A percentile compares a stretch with the other conserved stretches of the same genome.
Evolutionary conservation across 2,113 vertebrate species (phyloP).

Genomic region (Cyanistes caeruleus): DNA sequence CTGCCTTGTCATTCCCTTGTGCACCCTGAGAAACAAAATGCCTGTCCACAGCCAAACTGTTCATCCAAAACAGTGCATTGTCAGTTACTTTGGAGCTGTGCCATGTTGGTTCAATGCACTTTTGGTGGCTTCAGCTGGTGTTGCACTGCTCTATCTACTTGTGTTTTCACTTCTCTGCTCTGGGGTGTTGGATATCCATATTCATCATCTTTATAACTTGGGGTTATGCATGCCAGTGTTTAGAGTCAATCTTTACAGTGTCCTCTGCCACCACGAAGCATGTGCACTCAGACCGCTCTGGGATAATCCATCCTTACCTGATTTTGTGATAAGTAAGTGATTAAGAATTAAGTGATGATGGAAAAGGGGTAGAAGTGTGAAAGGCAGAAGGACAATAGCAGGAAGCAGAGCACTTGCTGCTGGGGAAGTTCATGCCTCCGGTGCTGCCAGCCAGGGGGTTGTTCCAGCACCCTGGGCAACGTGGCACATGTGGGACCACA

Average conservation of each 20-base stretch:
- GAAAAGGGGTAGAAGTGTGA: not conserved
- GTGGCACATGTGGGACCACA: fast-evolving
- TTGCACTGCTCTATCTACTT: not conserved
- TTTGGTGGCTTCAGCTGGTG: not conserved
- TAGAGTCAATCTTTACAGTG: not conserved
- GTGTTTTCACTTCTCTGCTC: not conserved
- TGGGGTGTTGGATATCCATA: not conserved
- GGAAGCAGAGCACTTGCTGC: not conserved
- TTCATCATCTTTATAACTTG: not conserved
- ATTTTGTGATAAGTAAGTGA: not conserved
- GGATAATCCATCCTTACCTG: not conserved
- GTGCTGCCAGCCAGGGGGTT: not conserved
- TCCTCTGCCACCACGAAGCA: not conserved
- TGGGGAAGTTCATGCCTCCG: not conserved
- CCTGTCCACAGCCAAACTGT: not conserved
- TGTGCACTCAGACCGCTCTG: not conserved
- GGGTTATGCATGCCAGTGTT: not conserved
- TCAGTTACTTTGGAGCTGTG: not conserved
- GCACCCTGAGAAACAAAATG: not conserved
- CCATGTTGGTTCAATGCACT: fast-evolving
- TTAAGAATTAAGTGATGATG: not conserved
- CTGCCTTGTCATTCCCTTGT: not conserved
- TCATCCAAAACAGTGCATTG: not conserved
- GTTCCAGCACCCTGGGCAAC: not conserved
- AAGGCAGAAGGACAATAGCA: not conserved